Conservation (phyloP, 1,140 invertebrate genomes). For the Mactra quadrangularis region DNA sequence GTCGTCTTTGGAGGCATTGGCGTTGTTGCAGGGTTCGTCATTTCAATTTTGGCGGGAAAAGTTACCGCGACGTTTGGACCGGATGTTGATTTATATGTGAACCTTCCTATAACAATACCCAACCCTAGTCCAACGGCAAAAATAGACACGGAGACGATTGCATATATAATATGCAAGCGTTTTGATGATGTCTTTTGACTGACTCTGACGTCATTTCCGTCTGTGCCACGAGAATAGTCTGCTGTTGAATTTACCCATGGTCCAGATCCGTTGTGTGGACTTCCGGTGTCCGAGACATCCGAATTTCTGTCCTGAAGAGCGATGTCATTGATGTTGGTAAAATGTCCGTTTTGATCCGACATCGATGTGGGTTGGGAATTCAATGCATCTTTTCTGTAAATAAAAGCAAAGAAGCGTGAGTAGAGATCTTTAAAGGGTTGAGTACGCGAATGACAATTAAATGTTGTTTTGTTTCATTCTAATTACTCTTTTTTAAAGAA, state of each 20-base stretch:
- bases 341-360: not conserved
- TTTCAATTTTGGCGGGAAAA: no score
- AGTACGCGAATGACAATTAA: no score
- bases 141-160: not conserved
- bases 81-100: not conserved
- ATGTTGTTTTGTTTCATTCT: no score
- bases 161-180: not conserved
- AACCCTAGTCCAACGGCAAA: constrained; percentile 21
- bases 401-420: no score
- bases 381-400: no score
- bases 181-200: not conserved
- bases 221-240: not conserved
- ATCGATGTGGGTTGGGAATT: no score
- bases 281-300: no score
- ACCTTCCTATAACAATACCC: constrained; percentile 27
- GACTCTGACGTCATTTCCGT: not conserved
- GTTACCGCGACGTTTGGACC: no score
- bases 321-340: not conserved
- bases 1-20: no score
- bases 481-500: no score
- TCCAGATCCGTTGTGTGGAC: not conserved
- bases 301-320: not conserved
- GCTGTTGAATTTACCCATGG: constrained; percentile 8
- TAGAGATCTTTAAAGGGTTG: no score
- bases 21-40: no score